A percentile compares a stretch with the other conserved stretches of the same genome.
Conservation (phyloP, 2,888 invertebrate genomes). For the Artemia sp. region DNA sequence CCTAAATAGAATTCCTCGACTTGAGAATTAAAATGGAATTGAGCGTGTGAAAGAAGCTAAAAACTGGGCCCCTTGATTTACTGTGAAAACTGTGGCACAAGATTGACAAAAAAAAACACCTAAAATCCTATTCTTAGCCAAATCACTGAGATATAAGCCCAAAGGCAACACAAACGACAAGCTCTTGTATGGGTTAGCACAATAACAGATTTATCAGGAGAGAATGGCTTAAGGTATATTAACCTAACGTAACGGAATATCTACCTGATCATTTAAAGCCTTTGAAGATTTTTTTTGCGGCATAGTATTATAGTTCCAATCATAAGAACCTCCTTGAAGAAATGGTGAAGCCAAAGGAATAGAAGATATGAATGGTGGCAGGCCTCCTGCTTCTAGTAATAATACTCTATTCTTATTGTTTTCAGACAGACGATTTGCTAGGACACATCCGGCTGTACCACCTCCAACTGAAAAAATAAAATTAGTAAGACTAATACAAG, state of each 20-base stretch:
- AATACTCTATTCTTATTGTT: constrained; percentile 40
- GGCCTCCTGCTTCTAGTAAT: constrained; percentile 50
- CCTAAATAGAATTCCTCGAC: too few relatives aligned
- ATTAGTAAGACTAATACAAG: too few relatives aligned
- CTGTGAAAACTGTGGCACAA: too few relatives aligned
- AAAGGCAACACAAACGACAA: too few relatives aligned
- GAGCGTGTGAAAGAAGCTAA: too few relatives aligned
- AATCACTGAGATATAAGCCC: too few relatives aligned
- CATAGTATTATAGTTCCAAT: constrained; percentile 48
- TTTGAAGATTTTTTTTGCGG: constrained; percentile 47
- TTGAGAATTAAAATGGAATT: too few relatives aligned
- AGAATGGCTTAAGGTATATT: background rate
- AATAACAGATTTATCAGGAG: background rate
- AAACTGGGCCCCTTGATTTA: too few relatives aligned
- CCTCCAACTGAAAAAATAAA: constrained; percentile 44
- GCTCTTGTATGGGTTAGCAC: too few relatives aligned
- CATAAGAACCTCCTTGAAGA: constrained; percentile 46
- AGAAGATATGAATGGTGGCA: constrained; percentile 46
- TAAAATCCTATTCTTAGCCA: too few relatives aligned
- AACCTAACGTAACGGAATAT: background rate
- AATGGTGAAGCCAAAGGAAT: constrained; percentile 49
- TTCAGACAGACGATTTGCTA: constrained; percentile 46
- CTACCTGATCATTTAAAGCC: constrained; percentile 45
- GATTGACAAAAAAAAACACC: too few relatives aligned
- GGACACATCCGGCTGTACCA: constrained; percentile 52